Base-by-base conservation (phyloP, 1,140 invertebrate species). In the Drosophila repleta region DNA sequence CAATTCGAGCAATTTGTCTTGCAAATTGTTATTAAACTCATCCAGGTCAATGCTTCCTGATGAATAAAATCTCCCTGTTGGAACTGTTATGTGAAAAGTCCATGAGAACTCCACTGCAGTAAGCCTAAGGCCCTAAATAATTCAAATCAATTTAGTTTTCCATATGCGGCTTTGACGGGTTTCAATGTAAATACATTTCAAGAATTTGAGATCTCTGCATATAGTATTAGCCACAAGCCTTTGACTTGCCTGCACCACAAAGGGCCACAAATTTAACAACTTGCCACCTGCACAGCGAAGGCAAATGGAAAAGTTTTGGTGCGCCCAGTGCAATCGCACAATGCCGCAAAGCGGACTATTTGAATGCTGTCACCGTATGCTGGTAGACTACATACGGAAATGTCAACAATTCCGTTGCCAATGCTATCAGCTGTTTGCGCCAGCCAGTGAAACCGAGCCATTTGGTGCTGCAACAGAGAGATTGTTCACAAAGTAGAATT, bases 401-500 rank as follows among this genome's bases (percentile, higher is more conserved):
- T 84, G 80, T 79, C 69, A 82, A 78, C 67, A 76, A 69, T 76
- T 84, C 80, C 73, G 62, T 46, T 83, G 45, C 26, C 64, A 68
- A 64, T 75, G 35, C 57, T 46, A 56, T 52, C 43, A 60, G 56
- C 15, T 26, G 56, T 51, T 51, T 15, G n/a, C n/a, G n/a, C 24
- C 48, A 41, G 46, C n/a, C 21, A 21, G 13, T 15, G 15, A 17
- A 8, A 17, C 48, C 48, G n/a, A 3, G 10, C 15, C 26, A 18
- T 29, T 52, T 52, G 6, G 20, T 56, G 61, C 29, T 58, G 69
- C 52, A 53, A 70, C 46, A 78, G 65, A 65, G 58, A 81, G 82
- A 85, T 77, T 85, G 82, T 63, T 77, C 82, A 85, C 82, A 85
- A 87, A 82, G 82, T 82, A 74, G 82, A 85, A 87, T 87, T 85